Evolutionary conservation across 2,888 invertebrate species (phyloP).

Genomic region (Acanthococcus lagerstroemiae): DNA sequence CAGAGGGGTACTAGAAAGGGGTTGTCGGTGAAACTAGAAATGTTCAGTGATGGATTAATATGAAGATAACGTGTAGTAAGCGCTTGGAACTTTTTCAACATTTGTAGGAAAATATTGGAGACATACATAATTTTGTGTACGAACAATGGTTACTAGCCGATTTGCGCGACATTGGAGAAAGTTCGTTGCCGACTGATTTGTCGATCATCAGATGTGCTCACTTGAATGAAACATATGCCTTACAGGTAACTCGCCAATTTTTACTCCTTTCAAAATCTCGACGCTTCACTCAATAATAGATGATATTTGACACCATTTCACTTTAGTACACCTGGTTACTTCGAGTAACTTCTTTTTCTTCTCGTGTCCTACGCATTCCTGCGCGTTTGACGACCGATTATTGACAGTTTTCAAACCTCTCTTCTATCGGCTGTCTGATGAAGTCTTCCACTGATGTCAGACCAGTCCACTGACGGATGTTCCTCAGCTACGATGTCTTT

Average conservation of each 20-base stretch:
- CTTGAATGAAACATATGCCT: constrained; percentile 35
- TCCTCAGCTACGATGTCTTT: not conserved
- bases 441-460: not conserved
- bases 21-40: too few relatives aligned
- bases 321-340: too few relatives aligned
- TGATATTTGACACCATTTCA: too few relatives aligned
- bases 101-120: constrained; percentile 20
- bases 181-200: constrained; percentile 35
- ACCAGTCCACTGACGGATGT: not conserved
- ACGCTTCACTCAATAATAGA: too few relatives aligned
- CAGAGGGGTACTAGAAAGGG: too few relatives aligned
- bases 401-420: not conserved
- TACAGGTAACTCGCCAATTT: constrained; percentile 37
- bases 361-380: too few relatives aligned
- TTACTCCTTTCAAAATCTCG: too few relatives aligned
- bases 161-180: constrained; percentile 35
- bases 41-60: not conserved
- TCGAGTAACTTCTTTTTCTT: too few relatives aligned
- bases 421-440: not conserved
- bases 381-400: too few relatives aligned
- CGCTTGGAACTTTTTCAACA: not conserved
- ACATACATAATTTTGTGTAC: constrained; percentile 33
- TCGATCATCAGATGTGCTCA: constrained; percentile 27
- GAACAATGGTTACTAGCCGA: constrained; percentile 38
- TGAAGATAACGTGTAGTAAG: not conserved